A percentile compares a stretch with the other conserved stretches of the same genome.
phyloP scores from a whole-genome alignment of 2,888 invertebrate species.

The Temnothorax ravouxi region DNA sequence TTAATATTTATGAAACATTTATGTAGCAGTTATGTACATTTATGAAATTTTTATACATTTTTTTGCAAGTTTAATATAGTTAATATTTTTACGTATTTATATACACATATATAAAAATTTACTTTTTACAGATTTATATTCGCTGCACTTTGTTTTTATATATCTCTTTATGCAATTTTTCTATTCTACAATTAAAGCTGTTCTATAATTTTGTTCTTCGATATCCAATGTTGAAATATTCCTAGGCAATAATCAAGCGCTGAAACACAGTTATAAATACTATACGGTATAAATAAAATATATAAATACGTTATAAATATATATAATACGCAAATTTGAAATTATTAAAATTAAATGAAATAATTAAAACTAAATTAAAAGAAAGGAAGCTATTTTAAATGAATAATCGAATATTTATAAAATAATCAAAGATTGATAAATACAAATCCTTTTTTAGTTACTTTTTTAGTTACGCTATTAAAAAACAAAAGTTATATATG shows the following conservation, averaged over 20 bases:
- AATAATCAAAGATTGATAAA: neutral
- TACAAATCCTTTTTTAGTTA: neutral
- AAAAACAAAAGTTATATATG: neutral
- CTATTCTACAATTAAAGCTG: neutral
- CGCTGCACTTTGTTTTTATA: neutral
- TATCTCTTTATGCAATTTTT: neutral
- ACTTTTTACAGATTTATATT: neutral
- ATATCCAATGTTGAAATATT: neutral
- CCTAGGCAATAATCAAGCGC: neutral
- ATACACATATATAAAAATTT: neutral
- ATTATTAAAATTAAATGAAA: too few relatives aligned
- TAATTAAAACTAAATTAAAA: neutral
- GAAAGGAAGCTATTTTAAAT: neutral
- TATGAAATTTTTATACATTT: slow-evolving; percentile 7
- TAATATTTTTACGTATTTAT: too few relatives aligned
- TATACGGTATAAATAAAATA: too few relatives aligned
- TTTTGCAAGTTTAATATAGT: neutral
- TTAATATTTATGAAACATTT: neutral
- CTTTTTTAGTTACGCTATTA: neutral
- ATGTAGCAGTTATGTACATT: neutral
- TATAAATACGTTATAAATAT: too few relatives aligned
- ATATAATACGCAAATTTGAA: neutral
- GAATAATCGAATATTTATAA: neutral
- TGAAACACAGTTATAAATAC: neutral
- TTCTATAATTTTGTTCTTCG: neutral